Conservation (phyloP, 2,888 invertebrate genomes). For the Mongoloraphidia duomilia region DNA sequence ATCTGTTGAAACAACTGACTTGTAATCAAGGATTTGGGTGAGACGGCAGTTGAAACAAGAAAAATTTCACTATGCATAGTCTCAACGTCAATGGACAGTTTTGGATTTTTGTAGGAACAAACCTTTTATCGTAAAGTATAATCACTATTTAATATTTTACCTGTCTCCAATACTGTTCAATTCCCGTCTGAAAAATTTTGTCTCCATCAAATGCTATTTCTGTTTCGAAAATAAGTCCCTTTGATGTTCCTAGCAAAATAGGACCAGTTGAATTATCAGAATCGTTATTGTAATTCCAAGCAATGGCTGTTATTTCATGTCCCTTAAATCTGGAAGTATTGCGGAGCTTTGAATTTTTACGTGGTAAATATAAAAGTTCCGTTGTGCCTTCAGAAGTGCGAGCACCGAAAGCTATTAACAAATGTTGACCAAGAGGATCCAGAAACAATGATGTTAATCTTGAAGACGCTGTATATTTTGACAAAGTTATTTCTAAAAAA, state of each 20-base stretch:
- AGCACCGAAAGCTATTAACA: conserved; percentile 59
- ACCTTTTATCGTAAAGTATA: no score
- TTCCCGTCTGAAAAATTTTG: conserved; percentile 58
- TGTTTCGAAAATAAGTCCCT: conserved; percentile 80
- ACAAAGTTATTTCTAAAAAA: conserved; percentile 55
- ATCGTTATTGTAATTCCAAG: conserved; percentile 67
- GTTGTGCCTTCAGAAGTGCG: conserved; percentile 40
- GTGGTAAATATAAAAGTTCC: conserved; percentile 69
- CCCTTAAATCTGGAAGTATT: conserved; percentile 48
- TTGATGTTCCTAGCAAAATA: conserved; percentile 78
- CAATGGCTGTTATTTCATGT: conserved; percentile 81
- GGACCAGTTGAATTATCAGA: conserved; percentile 61
- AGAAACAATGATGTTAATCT: conserved; percentile 56
- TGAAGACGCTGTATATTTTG: conserved; percentile 44
- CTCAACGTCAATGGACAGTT: no score
- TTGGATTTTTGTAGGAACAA: no score
- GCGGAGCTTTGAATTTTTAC: conserved; percentile 60
- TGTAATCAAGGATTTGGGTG: no score
- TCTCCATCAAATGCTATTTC: conserved; percentile 73
- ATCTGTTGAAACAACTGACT: no score
- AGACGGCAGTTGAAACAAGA: no score
- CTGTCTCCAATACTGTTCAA: conserved; percentile 75
- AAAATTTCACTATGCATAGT: no score
- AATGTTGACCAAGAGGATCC: conserved; percentile 77
- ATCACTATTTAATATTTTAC: conserved; percentile 30